phyloP scores from a whole-genome alignment of 2,888 invertebrate species.

The Euspilapteryx auroguttella region DNA sequence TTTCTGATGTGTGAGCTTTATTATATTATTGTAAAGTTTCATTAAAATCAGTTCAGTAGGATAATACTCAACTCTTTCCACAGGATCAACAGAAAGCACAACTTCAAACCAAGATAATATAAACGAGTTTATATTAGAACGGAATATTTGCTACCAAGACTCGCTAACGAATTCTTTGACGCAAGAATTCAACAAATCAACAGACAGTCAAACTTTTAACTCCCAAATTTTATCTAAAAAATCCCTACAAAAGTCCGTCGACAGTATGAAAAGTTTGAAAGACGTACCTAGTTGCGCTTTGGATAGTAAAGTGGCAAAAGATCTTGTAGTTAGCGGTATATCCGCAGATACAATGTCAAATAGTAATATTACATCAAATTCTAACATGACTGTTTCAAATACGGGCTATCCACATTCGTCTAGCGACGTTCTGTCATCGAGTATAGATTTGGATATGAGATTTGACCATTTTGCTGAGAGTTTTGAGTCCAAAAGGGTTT shows the following conservation, averaged over 20 bases:
- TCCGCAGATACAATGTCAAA: constrained; percentile 48
- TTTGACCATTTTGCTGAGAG: constrained; percentile 68
- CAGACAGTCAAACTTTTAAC: constrained; percentile 29
- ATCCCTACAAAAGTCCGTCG: constrained; percentile 29
- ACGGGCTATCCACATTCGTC: constrained; percentile 48
- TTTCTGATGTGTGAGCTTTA: no score
- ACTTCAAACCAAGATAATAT: constrained; percentile 41
- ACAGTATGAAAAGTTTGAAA: constrained; percentile 39
- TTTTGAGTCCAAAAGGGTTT: background rate
- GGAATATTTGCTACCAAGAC: constrained; percentile 53
- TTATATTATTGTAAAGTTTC: no score
- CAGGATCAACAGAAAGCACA: constrained; percentile 43
- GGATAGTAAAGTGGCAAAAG: constrained; percentile 32
- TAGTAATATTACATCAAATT: constrained; percentile 45
- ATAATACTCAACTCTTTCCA: constrained; percentile 8
- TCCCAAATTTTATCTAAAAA: no score
- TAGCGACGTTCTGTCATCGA: constrained; percentile 35
- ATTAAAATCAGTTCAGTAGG: no score
- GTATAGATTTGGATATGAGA: constrained; percentile 61
- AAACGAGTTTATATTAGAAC: constrained; percentile 47
- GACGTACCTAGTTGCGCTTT: constrained; percentile 37
- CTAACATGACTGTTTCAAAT: constrained; percentile 43
- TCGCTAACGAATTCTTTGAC: constrained; percentile 45
- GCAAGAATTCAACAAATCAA: constrained; percentile 39
- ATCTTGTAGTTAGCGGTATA: constrained; percentile 30